phyloP scores from a whole-genome alignment of 2,113 vertebrate genomes.

The Sylvietta virens region DNA sequence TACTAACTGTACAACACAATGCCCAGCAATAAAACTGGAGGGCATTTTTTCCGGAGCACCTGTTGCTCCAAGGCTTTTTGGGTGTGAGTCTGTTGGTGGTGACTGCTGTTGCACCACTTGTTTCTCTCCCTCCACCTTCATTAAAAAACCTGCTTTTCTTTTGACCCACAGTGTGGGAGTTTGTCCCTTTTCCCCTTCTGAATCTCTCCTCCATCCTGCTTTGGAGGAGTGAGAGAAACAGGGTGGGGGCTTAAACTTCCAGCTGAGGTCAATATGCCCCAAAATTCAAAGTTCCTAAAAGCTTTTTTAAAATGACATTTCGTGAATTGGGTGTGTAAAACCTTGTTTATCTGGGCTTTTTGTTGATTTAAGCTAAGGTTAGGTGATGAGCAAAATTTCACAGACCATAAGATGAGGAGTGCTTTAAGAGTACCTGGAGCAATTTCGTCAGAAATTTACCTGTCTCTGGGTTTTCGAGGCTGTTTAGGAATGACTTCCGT shows the following conservation, averaged over 20 bases:
- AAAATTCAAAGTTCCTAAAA: background rate
- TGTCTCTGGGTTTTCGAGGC: background rate
- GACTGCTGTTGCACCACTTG: background rate
- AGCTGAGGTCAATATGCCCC: background rate
- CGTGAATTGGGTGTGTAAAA: background rate
- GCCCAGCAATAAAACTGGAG: background rate
- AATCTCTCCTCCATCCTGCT: background rate
- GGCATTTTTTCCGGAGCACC: background rate
- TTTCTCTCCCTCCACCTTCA: background rate
- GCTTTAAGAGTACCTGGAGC: background rate
- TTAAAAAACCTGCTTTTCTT: background rate
- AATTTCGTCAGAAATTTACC: background rate
- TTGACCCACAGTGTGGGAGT: fast-evolving
- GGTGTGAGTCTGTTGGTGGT: background rate
- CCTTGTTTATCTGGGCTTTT: background rate
- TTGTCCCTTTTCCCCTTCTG: background rate
- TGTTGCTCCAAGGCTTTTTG: background rate
- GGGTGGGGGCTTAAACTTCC: background rate
- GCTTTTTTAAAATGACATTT: background rate
- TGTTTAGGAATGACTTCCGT: background rate
- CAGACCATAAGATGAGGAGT: background rate
- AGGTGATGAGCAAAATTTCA: background rate
- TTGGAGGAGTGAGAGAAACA: background rate
- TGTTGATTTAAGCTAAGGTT: background rate
- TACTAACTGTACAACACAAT: background rate